These are phyloP conservation scores for Poeciliopsis retropinna DNA, from an alignment of 2,113 vertebrate species.

Conservation along the genomic window DNA sequence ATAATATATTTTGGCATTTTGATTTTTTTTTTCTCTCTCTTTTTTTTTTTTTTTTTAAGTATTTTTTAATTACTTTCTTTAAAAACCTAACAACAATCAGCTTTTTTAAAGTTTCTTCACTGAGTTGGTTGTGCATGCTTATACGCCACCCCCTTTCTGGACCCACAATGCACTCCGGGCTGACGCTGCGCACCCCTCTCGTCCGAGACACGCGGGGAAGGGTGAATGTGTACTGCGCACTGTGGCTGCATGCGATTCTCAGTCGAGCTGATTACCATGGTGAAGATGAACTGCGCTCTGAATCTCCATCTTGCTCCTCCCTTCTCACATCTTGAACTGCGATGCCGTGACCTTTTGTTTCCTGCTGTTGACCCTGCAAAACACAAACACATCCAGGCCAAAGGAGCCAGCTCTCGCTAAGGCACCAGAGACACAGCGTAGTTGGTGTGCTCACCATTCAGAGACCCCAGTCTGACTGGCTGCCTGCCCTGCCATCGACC, in stretches of 20 bases:
- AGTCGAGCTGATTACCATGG: slow-evolving; percentile 90
- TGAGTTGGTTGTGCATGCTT: slow-evolving; percentile 89
- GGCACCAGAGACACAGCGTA: slow-evolving; percentile 98
- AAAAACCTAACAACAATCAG: slow-evolving; percentile 47
- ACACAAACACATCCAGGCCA: slow-evolving; percentile 84
- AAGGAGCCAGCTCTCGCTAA: slow-evolving; percentile 90
- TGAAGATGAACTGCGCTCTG: slow-evolving; percentile 91
- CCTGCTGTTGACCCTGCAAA: slow-evolving; percentile 54
- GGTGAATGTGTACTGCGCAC: slow-evolving; percentile 72
- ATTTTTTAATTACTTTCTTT: slow-evolving; percentile 19
- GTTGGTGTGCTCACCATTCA: slow-evolving; percentile 96
- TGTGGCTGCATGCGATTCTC: slow-evolving; percentile 92
- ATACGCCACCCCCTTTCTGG: slow-evolving; percentile 66
- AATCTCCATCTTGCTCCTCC: slow-evolving; percentile 94
- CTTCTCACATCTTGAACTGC: slow-evolving; percentile 67
- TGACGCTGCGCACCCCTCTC: slow-evolving; percentile 68
- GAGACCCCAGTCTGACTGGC: slow-evolving; percentile 95
- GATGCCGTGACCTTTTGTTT: slow-evolving; percentile 60
- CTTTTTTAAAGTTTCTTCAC: slow-evolving; percentile 63
- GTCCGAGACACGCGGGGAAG: slow-evolving; percentile 43
- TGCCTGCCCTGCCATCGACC: slow-evolving; percentile 82
- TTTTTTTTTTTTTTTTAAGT: slow-evolving; percentile 17
- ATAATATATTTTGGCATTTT: slow-evolving; percentile 24
- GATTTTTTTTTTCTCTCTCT: background rate
- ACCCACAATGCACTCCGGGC: slow-evolving; percentile 88